Evolutionary conservation across 2,888 invertebrate species (phyloP).

Genomic region (Drosophila leonis): DNA sequence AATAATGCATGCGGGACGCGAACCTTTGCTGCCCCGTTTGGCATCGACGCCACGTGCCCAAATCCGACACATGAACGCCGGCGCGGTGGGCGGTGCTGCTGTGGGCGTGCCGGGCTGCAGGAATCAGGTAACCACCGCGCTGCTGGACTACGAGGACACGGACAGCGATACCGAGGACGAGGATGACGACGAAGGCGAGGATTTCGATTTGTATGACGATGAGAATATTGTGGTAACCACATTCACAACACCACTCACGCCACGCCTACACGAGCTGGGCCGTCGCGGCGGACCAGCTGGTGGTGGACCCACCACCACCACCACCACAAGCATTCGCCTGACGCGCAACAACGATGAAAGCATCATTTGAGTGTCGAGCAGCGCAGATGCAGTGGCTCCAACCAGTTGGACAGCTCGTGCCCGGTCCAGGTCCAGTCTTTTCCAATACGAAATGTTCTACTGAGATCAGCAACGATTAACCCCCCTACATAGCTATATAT

Average conservation of each 20-base stretch:
- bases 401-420: slow-evolving; percentile 17
- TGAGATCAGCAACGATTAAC: slow-evolving; percentile 53
- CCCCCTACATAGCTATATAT: slow-evolving; percentile 8
- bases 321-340: slow-evolving; percentile 78
- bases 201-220: slow-evolving; percentile 85
- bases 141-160: slow-evolving; percentile 87
- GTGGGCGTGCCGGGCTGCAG: slow-evolving; percentile 84
- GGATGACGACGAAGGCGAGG: slow-evolving; percentile 83
- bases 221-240: slow-evolving; percentile 85
- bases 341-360: slow-evolving; percentile 84
- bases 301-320: slow-evolving; percentile 44
- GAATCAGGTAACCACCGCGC: slow-evolving; percentile 86
- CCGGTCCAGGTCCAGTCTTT: slow-evolving; percentile 34
- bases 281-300: slow-evolving; percentile 39
- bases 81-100: slow-evolving; percentile 57
- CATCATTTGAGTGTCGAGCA: slow-evolving; percentile 83
- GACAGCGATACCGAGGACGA: slow-evolving; percentile 83
- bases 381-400: slow-evolving; percentile 30
- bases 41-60: slow-evolving; percentile 88
- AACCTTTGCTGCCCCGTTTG: slow-evolving; percentile 87
- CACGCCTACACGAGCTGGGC: slow-evolving; percentile 45
- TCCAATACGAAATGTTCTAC: slow-evolving; percentile 81
- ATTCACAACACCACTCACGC: slow-evolving; percentile 67
- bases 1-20: slow-evolving; percentile 83
- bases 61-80: slow-evolving; percentile 86